These are phyloP conservation scores for Apostichopus japonicus DNA, from an alignment of 35 echinoderm and acorn worm genomes.

Conservation along the genomic window DNA sequence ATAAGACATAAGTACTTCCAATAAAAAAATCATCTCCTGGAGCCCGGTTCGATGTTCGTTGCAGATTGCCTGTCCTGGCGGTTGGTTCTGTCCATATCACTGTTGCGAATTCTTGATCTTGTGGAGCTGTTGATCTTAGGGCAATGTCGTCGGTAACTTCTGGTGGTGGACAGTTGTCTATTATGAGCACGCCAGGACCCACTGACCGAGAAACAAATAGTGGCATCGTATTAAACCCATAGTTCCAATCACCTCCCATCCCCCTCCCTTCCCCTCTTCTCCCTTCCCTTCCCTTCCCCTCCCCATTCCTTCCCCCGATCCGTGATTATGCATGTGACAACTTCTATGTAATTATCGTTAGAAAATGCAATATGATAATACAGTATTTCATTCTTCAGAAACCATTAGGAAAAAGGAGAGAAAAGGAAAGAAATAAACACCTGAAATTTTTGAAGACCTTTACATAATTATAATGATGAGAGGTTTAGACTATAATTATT, in stretches of 20 bases:
- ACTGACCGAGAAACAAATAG: not conserved
- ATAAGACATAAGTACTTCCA: conserved; percentile 3
- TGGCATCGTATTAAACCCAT: not conserved
- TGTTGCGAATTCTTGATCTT: not conserved
- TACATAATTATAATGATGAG: too few species aligned
- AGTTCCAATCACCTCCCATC: not conserved
- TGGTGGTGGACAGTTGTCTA: not conserved
- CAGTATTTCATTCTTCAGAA: too few species aligned
- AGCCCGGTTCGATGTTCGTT: not conserved
- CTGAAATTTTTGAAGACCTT: too few species aligned
- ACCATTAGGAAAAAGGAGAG: too few species aligned
- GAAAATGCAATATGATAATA: too few species aligned
- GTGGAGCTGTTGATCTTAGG: not conserved
- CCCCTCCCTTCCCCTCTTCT: not conserved
- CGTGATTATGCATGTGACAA: too few species aligned
- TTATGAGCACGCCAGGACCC: not conserved
- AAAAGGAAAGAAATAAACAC: too few species aligned
- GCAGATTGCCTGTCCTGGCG: too few species aligned
- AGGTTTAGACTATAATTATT: too few species aligned
- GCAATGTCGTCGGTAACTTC: not conserved
- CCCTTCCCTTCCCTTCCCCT: not conserved
- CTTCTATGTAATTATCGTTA: too few species aligned
- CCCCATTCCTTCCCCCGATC: too few species aligned
- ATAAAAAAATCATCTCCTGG: not conserved
- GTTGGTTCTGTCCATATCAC: not conserved